phyloP scores from a whole-genome alignment of 2,888 invertebrate species.

The Tipula confusa region DNA sequence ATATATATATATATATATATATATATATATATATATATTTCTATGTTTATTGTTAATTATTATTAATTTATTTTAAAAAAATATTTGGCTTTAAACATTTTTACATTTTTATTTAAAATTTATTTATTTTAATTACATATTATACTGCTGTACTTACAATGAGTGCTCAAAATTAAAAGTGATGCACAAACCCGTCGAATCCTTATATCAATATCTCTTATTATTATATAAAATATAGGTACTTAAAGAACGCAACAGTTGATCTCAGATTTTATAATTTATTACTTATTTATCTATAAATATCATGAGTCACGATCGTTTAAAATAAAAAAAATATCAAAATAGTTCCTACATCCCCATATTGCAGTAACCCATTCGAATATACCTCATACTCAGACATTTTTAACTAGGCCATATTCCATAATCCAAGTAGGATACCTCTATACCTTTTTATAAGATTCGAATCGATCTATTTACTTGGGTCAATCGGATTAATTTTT shows the following conservation, averaged over 20 bases:
- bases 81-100: constrained; percentile 3
- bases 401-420: neutral
- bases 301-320: neutral
- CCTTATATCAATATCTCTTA: no score
- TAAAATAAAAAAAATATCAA: no score
- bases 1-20: neutral
- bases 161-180: neutral
- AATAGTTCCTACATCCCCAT: neutral
- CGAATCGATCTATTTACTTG: no score
- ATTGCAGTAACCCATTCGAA: neutral
- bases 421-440: neutral
- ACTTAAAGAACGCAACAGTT: neutral
- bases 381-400: neutral
- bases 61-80: neutral
- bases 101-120: neutral
- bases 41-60: neutral
- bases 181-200: neutral
- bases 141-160: neutral
- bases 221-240: neutral
- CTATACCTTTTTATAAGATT: neutral
- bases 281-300: no score
- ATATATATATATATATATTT: neutral
- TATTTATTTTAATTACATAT: neutral
- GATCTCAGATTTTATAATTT: neutral
- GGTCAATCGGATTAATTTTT: no score